phyloP scores from a whole-genome alignment of 2,113 vertebrate species.

The Toxostoma redivivum region DNA sequence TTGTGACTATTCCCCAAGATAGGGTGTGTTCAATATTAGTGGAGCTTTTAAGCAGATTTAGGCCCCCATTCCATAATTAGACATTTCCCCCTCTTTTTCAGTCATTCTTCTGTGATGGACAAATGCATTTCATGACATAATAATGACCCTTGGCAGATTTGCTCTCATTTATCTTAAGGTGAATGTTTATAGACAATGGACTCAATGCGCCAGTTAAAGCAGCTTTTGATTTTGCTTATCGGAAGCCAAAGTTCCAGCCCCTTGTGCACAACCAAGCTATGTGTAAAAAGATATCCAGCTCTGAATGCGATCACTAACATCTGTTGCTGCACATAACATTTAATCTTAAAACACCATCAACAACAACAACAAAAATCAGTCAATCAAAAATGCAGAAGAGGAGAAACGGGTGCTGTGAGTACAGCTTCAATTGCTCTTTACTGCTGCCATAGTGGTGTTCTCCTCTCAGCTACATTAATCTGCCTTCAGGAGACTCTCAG shows the following conservation, averaged over 20 bases:
- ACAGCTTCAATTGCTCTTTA: not conserved
- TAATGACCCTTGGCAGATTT: not conserved
- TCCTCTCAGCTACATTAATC: not conserved
- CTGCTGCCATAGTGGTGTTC: not conserved
- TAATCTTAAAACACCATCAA: constrained; percentile 1
- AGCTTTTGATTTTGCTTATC: constrained; percentile 54
- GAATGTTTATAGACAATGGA: constrained; percentile 32
- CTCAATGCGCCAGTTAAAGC: constrained; percentile 34
- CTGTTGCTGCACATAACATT: constrained; percentile 39
- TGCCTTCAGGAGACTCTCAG: not conserved
- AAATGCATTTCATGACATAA: not conserved
- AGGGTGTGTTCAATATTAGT: not conserved
- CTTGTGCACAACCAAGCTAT: constrained; percentile 17
- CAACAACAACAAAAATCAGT: not conserved
- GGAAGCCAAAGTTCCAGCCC: constrained; percentile 47
- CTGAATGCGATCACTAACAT: constrained; percentile 49
- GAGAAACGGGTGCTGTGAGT: not conserved
- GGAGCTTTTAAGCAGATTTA: not conserved
- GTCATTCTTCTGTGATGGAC: not conserved
- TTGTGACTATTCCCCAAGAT: not conserved
- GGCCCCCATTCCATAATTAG: not conserved
- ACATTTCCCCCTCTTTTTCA: not conserved
- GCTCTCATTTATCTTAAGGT: constrained; percentile 8
- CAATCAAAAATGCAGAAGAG: not conserved
- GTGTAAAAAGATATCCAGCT: constrained; percentile 36